Conservation (phyloP, 2,797 vertebrate species). For the Gastrophryne carolinensis region DNA sequence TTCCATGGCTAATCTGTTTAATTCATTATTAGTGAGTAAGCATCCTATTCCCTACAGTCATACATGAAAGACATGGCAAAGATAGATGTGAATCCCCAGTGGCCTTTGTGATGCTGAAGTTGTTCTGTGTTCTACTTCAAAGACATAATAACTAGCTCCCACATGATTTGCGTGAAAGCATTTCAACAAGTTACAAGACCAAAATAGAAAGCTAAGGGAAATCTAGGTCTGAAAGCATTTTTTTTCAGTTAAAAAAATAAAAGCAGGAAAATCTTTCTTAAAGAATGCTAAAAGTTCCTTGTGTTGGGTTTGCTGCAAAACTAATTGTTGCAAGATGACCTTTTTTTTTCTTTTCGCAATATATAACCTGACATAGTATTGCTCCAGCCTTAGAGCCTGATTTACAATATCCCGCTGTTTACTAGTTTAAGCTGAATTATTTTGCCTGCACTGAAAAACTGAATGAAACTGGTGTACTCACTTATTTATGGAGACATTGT, state of each 20-base stretch:
- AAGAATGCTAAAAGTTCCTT: not conserved
- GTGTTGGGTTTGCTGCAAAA: not conserved
- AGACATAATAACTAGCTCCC: constrained; percentile 54
- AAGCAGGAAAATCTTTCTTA: not conserved
- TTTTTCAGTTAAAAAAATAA: not conserved
- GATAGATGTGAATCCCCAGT: not conserved
- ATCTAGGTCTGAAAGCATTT: constrained; percentile 42
- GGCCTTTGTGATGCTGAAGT: constrained; percentile 36
- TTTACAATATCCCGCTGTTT: too few species aligned
- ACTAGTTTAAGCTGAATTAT: not conserved
- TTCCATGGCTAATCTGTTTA: constrained; percentile 44
- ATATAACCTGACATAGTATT: not conserved
- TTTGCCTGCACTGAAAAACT: not conserved
- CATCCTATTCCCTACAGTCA: constrained; percentile 33
- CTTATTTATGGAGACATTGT: too few species aligned
- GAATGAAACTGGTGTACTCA: too few species aligned
- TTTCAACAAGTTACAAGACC: constrained; percentile 49
- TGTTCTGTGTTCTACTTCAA: constrained; percentile 36
- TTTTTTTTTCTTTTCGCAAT: not conserved
- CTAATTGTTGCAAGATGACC: not conserved
- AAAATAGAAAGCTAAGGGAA: constrained; percentile 59
- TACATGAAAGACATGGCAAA: constrained; percentile 38
- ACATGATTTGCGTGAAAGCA: constrained; percentile 55
- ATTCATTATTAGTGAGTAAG: constrained; percentile 40
- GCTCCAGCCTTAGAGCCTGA: too few species aligned